phyloP scores from a whole-genome alignment of 2,113 vertebrate genomes.

The Hoplias malabaricus region DNA sequence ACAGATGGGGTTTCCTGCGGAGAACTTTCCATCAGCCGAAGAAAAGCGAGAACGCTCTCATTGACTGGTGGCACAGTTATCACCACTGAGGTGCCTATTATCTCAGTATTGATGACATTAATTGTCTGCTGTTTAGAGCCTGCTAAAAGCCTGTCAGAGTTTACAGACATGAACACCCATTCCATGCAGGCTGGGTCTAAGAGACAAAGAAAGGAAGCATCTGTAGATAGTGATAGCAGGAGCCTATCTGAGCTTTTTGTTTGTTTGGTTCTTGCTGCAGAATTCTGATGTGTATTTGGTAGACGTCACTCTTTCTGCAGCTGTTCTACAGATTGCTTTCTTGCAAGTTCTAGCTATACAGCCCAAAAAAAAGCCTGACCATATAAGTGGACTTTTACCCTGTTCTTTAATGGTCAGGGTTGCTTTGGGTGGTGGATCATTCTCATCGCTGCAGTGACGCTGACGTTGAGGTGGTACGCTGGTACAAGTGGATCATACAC shows the following conservation, averaged over 20 bases:
- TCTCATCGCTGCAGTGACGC: too few species aligned
- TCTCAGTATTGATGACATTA: slow-evolving; percentile 14
- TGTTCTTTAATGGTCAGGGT: too few species aligned
- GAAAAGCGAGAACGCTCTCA: slow-evolving; percentile 3
- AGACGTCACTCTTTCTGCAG: not conserved
- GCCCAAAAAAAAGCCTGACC: too few species aligned
- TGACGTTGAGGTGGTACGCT: too few species aligned
- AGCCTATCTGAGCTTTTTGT: not conserved
- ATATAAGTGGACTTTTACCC: too few species aligned
- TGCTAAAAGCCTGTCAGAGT: not conserved
- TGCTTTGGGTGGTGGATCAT: too few species aligned
- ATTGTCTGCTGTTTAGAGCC: not conserved
- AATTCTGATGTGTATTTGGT: not conserved
- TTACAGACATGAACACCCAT: not conserved
- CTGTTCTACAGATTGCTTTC: not conserved
- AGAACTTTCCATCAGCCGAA: slow-evolving; percentile 33
- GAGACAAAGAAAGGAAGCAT: slow-evolving; percentile 17
- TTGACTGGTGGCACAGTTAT: slow-evolving; percentile 34
- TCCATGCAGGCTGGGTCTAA: not conserved
- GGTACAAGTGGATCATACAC: too few species aligned
- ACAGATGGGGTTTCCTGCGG: slow-evolving; percentile 35
- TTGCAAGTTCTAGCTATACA: too few species aligned
- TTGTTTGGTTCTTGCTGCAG: not conserved
- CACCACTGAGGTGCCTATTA: slow-evolving; percentile 17
- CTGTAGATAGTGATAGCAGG: slow-evolving; percentile 18